These are phyloP conservation scores for Platypus cylindrus DNA, from an alignment of 2,888 invertebrate species.

Conservation along the genomic window DNA sequence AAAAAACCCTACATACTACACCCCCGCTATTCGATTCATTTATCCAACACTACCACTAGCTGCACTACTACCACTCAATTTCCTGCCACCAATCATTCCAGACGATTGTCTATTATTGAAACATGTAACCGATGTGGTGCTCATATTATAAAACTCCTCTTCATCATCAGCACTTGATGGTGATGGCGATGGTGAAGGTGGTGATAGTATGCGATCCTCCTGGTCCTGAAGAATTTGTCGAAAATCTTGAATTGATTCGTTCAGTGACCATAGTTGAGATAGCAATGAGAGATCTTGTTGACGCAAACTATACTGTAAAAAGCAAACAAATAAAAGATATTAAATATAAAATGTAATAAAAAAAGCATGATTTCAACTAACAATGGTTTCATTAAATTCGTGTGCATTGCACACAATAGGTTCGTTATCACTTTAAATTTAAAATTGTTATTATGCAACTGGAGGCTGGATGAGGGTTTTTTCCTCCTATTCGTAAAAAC, in stretches of 20 bases:
- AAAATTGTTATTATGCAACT: no score
- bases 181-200: constrained; percentile 41
- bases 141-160: constrained; percentile 26
- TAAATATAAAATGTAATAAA: background rate
- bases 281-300: constrained; percentile 80
- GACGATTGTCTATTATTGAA: constrained; percentile 32
- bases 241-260: constrained; percentile 86
- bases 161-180: constrained; percentile 39
- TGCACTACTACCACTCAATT: constrained; percentile 18
- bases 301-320: constrained; percentile 71
- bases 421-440: no score
- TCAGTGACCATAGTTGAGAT: constrained; percentile 83
- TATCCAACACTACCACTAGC: constrained; percentile 13
- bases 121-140: constrained; percentile 30
- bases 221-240: constrained; percentile 51
- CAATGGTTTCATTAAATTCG: no score
- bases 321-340: constrained; percentile 10
- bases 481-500: no score
- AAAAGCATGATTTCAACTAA: background rate
- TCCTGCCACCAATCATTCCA: constrained; percentile 14
- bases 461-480: no score
- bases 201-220: constrained; percentile 36
- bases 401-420: no score
- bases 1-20: no score
- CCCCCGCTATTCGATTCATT: no score